phyloP scores from a whole-genome alignment of 1,140 invertebrate genomes.

The Tenebrio molitor region DNA sequence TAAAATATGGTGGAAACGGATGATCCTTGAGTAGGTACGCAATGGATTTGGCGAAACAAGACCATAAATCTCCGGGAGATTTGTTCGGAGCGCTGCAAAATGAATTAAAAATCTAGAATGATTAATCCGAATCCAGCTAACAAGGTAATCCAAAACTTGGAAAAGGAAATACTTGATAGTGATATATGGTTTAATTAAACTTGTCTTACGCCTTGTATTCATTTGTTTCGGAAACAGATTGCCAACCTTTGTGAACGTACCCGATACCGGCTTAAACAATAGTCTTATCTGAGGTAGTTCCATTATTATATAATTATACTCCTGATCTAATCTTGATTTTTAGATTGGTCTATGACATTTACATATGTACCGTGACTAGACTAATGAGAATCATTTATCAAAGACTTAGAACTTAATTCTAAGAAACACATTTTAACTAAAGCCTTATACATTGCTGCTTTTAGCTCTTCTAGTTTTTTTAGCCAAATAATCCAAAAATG shows the following conservation, averaged over 20 bases:
- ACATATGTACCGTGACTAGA: constrained; percentile 56
- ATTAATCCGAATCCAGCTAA: constrained; percentile 62
- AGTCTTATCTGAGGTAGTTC: constrained; percentile 55
- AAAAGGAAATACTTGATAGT: constrained; percentile 60
- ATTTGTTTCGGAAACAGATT: constrained; percentile 65
- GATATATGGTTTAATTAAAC: constrained; percentile 65
- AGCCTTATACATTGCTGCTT: too few relatives aligned
- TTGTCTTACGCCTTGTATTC: constrained; percentile 65
- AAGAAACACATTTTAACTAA: too few relatives aligned
- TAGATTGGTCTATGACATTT: constrained; percentile 53
- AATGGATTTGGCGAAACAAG: constrained; percentile 54
- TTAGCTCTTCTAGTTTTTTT: too few relatives aligned
- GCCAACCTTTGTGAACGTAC: constrained; percentile 58
- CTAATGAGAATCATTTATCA: constrained; percentile 6
- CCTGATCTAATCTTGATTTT: constrained; percentile 55
- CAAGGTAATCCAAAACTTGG: constrained; percentile 61
- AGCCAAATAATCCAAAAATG: too few relatives aligned
- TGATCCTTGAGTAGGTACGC: constrained; percentile 20
- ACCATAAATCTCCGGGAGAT: constrained; percentile 58
- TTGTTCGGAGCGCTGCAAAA: constrained; percentile 54
- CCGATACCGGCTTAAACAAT: constrained; percentile 55
- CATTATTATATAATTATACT: constrained; percentile 62
- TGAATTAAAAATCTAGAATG: constrained; percentile 63
- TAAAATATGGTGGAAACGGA: background rate
- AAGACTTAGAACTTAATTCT: too few relatives aligned